A percentile compares a stretch with the other conserved stretches of the same genome.
Conservation (phyloP, 35 echinoderm and acorn worm genomes). For the Ptychodera flava region DNA sequence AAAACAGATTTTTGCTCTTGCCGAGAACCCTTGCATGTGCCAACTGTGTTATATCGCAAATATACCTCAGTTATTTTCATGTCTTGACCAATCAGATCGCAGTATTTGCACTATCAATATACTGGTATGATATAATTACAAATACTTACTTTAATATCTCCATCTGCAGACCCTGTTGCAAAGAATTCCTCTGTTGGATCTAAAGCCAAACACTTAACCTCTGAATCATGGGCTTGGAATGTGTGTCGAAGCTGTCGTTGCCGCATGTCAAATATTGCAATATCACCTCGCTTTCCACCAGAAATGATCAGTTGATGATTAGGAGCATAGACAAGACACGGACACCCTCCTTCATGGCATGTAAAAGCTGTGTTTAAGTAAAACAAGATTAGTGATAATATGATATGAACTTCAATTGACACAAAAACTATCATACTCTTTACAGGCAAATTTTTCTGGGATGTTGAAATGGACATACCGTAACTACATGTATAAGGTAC, state of each 20-base stretch:
- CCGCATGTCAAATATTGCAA: constrained; percentile 79
- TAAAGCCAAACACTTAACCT: constrained; percentile 69
- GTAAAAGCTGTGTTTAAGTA: constrained; percentile 49
- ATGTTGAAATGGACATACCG: no score
- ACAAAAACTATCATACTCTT: no score
- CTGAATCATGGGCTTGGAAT: constrained; percentile 92
- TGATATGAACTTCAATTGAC: no score
- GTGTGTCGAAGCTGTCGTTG: constrained; percentile 89
- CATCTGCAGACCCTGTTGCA: constrained; percentile 89
- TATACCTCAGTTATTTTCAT: no score
- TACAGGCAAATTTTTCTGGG: no score
- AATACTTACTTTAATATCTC: constrained; percentile 91
- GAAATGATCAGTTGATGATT: constrained; percentile 84
- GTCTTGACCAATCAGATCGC: no score
- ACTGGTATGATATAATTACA: not conserved
- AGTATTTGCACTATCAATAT: no score
- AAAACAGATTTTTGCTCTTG: no score
- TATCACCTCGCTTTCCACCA: constrained; percentile 82
- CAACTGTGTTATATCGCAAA: no score
- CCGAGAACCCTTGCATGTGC: no score
- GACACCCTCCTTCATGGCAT: constrained; percentile 91
- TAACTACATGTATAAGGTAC: no score
- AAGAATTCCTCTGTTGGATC: constrained; percentile 87
- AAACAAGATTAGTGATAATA: not conserved
- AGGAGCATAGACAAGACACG: constrained; percentile 68